These are phyloP conservation scores for Lathamus discolor DNA, from an alignment of 2,113 vertebrate species.

Conservation along the genomic window DNA sequence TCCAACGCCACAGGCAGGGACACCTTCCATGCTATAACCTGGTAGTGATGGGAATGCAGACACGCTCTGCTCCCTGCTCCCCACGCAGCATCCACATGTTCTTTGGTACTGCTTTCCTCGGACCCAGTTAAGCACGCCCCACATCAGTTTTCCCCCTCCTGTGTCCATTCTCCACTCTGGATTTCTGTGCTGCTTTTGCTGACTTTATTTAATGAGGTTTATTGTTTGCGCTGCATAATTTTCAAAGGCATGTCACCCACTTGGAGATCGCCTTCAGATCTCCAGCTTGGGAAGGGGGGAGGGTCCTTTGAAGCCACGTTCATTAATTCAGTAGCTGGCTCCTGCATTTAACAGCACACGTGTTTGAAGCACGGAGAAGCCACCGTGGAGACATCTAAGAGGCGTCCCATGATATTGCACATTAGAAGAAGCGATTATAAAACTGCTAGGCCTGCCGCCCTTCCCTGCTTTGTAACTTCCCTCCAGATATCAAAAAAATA, in stretches of 20 bases:
- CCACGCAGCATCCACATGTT: neutral
- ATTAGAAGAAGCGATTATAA: constrained; percentile 68
- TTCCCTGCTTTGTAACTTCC: constrained; percentile 63
- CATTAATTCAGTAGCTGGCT: constrained; percentile 75
- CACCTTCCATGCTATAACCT: neutral
- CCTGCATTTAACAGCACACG: constrained; percentile 64
- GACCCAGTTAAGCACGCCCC: neutral
- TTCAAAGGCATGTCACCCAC: constrained; percentile 75
- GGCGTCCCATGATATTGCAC: constrained; percentile 62
- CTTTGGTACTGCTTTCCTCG: neutral
- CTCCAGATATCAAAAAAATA: constrained; percentile 63
- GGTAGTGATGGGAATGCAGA: neutral
- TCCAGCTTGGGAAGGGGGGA: constrained; percentile 60
- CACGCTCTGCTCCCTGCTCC: neutral
- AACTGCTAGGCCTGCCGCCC: constrained; percentile 53
- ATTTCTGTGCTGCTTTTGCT: constrained; percentile 24
- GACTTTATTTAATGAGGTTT: constrained; percentile 73
- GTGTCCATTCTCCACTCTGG: neutral
- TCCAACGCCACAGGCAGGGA: neutral
- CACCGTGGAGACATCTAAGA: constrained; percentile 73
- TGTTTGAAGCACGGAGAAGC: constrained; percentile 72
- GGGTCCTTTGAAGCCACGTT: constrained; percentile 75
- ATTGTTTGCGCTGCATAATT: constrained; percentile 75
- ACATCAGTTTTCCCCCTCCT: neutral
- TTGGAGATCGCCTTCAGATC: constrained; percentile 72